These are phyloP conservation scores for Melieria crassipennis DNA, from an alignment of 2,888 invertebrate species.

Conservation along the genomic window DNA sequence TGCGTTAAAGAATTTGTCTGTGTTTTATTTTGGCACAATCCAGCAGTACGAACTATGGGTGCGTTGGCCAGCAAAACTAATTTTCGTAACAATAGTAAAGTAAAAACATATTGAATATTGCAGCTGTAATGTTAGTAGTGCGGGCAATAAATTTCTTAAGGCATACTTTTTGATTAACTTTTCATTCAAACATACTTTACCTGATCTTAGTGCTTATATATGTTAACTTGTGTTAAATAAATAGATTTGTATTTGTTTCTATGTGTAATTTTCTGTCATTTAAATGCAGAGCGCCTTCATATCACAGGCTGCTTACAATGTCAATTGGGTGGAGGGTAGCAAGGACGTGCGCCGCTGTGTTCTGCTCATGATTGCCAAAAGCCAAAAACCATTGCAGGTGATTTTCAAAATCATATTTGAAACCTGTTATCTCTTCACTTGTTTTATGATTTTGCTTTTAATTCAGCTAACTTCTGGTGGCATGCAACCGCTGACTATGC, in stretches of 20 bases:
- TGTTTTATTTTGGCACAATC: too few species aligned
- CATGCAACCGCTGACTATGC: conserved; percentile 20
- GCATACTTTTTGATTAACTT: not conserved
- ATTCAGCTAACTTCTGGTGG: conserved; percentile 16
- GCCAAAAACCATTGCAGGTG: conserved; percentile 13
- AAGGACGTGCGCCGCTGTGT: conserved; percentile 15
- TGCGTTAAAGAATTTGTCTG: too few species aligned
- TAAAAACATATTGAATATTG: not conserved
- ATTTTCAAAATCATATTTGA: not conserved
- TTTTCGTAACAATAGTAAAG: too few species aligned
- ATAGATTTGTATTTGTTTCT: not conserved
- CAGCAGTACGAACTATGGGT: too few species aligned
- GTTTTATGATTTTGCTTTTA: not conserved
- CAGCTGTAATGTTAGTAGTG: too few species aligned
- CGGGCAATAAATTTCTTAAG: not conserved
- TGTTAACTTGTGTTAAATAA: too few species aligned
- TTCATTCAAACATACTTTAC: not conserved
- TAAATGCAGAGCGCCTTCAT: not conserved
- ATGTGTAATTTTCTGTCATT: not conserved
- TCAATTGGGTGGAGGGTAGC: conserved; percentile 13
- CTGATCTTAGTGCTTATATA: not conserved
- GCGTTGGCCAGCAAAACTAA: too few species aligned
- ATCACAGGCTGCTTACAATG: conserved; percentile 15
- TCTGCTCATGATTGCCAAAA: conserved; percentile 10
- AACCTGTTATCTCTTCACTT: not conserved